Evolutionary conservation across 1,140 invertebrate species (phyloP), one percentile per base, ranked within the genome.

Genomic region (Tetranychus cinnabarinus): DNA sequence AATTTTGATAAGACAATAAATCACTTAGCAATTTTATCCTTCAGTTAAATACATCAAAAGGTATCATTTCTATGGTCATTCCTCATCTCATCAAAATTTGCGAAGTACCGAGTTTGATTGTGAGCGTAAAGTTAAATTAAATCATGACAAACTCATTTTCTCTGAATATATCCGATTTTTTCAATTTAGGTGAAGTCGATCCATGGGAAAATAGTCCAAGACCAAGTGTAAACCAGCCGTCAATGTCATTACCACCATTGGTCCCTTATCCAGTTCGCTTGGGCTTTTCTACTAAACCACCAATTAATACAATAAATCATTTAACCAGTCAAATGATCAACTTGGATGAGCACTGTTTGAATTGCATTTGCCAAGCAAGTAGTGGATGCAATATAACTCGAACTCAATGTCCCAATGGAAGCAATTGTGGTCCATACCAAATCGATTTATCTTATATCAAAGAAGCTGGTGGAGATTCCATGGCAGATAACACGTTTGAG

Each of bases 401-500:
- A 15, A 36, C 56, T n/a, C 36, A 15, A 6, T 36, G 56, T 39
- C 31, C 13, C 5, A 57, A 57, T 57, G 56, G 36, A 8, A 6
- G 6, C 4, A 31, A 5, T n/a, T 57, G 56, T 57, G 56, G 56
- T 39, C 31, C 36, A 33, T 57, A 57, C 36, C 56, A 57, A 39
- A 36, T 57, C n/a, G 56, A 57, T 39, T 7, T 15, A 33, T 7
- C 15, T 7, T 57, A 57, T 39, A 5, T 15, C 5, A n/a, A 4
- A 57, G 56, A 15, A 5, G 15, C 31, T 56, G 33, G 55, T 56
- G 34, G 70, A 39, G 42, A 46, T 46, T 15, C 2, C 1, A 2
- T 34, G 39, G 39, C 37, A 2, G 39, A 45, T 15, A 46, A 48
- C 33, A 84, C 81, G 2, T 87, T 81, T 69, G 67, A 77, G 46